phyloP scores from a whole-genome alignment of 2,113 vertebrate species.

The Tetraodon nigroviridis region DNA sequence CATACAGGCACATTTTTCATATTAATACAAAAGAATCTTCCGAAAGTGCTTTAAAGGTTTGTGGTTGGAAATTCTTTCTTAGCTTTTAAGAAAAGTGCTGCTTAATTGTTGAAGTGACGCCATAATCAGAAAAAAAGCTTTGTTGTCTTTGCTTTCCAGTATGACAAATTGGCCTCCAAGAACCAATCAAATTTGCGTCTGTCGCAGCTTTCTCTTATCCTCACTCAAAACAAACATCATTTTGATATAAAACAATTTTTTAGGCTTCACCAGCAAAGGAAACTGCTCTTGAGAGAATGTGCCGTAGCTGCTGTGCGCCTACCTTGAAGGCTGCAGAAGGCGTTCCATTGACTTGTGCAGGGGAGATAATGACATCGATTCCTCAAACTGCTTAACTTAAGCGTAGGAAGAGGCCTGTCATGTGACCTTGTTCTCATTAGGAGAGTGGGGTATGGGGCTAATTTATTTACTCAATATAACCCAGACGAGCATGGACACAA shows the following conservation, averaged over 20 bases:
- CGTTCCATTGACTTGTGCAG: conserved; percentile 63
- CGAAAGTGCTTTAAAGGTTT: conserved; percentile 14
- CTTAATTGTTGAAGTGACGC: conserved; percentile 18
- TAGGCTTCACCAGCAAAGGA: conserved; percentile 23
- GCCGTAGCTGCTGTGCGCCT: conserved; percentile 44
- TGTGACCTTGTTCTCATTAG: conserved; percentile 62
- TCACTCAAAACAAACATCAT: conserved; percentile 22
- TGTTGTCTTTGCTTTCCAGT: not conserved
- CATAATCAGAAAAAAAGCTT: not conserved
- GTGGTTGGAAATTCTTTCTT: not conserved
- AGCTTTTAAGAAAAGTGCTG: conserved; percentile 17
- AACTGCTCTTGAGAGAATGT: conserved; percentile 1
- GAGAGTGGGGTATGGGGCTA: conserved; percentile 53
- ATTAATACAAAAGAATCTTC: conserved; percentile 1
- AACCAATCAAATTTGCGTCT: not conserved
- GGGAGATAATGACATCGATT: conserved; percentile 59
- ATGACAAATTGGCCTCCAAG: conserved; percentile 24
- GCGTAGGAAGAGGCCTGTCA: conserved; percentile 52
- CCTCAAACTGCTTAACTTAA: conserved; percentile 63
- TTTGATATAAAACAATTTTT: conserved; percentile 22
- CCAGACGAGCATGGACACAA: conserved; percentile 23
- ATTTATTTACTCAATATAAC: conserved; percentile 63
- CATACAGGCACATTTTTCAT: no score
- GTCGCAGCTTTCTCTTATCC: conserved; percentile 14
- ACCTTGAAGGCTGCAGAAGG: conserved; percentile 42